Evolutionary conservation across 2,113 vertebrate genomes (phyloP), one percentile per base, ranked within the genome.

Genomic region (Thalassoma bifasciatum): DNA sequence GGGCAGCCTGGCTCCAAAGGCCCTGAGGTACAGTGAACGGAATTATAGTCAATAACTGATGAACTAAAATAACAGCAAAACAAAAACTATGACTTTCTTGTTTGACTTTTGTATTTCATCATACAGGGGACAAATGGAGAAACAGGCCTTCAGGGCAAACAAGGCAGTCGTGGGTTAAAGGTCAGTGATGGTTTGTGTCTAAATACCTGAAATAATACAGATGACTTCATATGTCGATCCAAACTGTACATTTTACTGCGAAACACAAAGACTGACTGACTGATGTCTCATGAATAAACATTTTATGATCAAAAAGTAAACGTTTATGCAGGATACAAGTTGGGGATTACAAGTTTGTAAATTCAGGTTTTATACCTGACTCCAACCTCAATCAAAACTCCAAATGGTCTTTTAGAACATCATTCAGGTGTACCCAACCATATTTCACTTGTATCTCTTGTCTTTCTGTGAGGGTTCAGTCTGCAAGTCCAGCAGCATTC

Each of bases 41-140:
- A 16, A 1, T 5, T 46, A 7, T 7, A 46, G 44, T 17, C 14
- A 6, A 5, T 46, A 16, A 46, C 44, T 46, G 14, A 17, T 44
- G 13, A 16, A 13, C 17, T 17, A 5, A 46, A 46, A 16, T 46
- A 17, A 8, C 44, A 19, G 17, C 8, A 46, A 19, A 46, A 46
- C 5, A 6, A 30, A 30, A 30, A 30, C 30, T 30, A 4, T 30
- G 30, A 30, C 30, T 4, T 30, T 30, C 30, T 30, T 59, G 17
- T 53, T 23, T 79, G 63, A 74, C 52, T 83, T 82, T 75, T 78
- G 19, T 77, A 16, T 81, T 71, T 85, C 34, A 26, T 84, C 56
- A 57, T 75, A 61, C 91, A 97, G 96, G 96, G 96, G 10, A 84
- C 92, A 47, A 94, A 92, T 78, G 96, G 96, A 12, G 95, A 94